Conservation (phyloP, 2,797 vertebrate species). For the Acanthornis magna region DNA sequence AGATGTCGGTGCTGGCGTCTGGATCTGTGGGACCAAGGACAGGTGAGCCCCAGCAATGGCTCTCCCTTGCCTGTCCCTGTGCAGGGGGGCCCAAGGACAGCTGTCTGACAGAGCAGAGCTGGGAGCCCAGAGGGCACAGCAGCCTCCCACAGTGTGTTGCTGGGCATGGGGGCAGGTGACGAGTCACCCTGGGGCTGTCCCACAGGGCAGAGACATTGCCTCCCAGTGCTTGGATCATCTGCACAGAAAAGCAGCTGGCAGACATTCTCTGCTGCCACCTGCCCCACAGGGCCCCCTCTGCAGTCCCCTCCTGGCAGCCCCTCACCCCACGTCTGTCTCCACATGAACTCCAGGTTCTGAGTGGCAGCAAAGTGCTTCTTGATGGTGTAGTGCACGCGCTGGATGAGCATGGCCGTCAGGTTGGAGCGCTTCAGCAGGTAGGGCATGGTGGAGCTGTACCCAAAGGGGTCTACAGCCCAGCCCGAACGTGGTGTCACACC, state of each 20-base stretch:
- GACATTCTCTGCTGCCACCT: background rate
- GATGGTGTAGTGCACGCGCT: slow-evolving; percentile 94
- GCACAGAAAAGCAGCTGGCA: rapidly evolving
- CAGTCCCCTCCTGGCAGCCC: background rate
- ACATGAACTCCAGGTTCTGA: slow-evolving; percentile 96
- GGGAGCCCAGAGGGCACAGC: background rate
- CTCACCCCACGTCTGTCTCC: slow-evolving; percentile 97
- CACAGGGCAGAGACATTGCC: rapidly evolving
- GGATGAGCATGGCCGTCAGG: slow-evolving; percentile 96
- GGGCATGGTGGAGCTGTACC: slow-evolving; percentile 94
- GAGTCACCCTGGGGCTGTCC: background rate
- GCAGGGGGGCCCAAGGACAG: background rate
- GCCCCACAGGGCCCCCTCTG: rapidly evolving
- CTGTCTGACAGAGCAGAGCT: background rate
- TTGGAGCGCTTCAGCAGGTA: slow-evolving; percentile 93
- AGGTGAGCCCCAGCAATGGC: background rate
- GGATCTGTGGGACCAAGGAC: slow-evolving; percentile 73
- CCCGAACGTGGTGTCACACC: slow-evolving; percentile 86
- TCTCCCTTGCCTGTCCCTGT: background rate
- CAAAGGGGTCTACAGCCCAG: slow-evolving; percentile 97
- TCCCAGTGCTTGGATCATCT: rapidly evolving
- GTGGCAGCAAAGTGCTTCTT: slow-evolving; percentile 95
- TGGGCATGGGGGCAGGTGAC: background rate
- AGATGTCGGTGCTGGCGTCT: slow-evolving; percentile 87
- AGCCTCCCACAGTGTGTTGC: background rate